phyloP scores from a whole-genome alignment of 1,140 invertebrate genomes.

The Helicorthomorpha holstii region DNA sequence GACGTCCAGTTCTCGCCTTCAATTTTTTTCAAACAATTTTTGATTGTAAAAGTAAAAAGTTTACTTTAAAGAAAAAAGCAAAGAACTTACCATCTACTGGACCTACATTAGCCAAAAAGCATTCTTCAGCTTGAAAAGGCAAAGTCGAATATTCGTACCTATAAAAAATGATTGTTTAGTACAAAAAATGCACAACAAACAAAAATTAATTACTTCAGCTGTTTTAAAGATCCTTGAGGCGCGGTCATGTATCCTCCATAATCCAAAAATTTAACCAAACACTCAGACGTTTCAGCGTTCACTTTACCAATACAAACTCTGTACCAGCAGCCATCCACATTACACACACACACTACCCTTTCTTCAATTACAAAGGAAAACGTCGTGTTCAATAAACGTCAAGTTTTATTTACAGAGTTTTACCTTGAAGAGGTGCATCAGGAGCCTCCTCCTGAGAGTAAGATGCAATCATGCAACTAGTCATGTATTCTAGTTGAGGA shows the following conservation, averaged over 20 bases:
- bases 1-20: conserved; percentile 38
- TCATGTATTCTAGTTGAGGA: conserved; percentile 55
- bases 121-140: conserved; percentile 92
- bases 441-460: too few relatives aligned
- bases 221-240: conserved; percentile 49
- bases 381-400: conserved; percentile 9
- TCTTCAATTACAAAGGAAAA: too few relatives aligned
- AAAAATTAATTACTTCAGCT: conserved; percentile 40
- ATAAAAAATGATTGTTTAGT: conserved; percentile 7
- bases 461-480: conserved; percentile 36
- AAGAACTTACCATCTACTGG: conserved; percentile 48
- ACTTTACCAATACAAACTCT: conserved; percentile 59
- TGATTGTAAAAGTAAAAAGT: background rate
- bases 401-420: background rate
- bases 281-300: conserved; percentile 39
- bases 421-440: too few relatives aligned
- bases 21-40: conserved; percentile 5
- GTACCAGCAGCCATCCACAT: conserved; percentile 67
- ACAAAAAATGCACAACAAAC: background rate
- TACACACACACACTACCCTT: conserved; percentile 74
- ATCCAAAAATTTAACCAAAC: conserved; percentile 74
- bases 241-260: conserved; percentile 77
- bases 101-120: conserved; percentile 70
- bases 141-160: conserved; percentile 75
- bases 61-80: background rate